Base-by-base conservation (phyloP, 2,113 vertebrate species). In the Petromus typicus region DNA sequence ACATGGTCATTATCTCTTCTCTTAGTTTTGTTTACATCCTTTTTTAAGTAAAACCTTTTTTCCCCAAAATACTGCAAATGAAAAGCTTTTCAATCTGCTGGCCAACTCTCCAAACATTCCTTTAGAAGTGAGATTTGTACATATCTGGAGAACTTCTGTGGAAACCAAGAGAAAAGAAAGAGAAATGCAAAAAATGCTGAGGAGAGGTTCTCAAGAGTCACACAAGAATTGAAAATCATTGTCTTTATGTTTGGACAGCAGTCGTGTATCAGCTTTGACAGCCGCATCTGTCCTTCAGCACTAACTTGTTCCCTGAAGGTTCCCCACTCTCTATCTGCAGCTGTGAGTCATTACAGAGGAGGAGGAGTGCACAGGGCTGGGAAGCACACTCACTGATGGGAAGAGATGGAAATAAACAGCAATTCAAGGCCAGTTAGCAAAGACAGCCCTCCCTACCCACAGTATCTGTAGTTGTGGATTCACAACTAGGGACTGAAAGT, bases 11-110 rank as follows among this genome's bases (percentile, higher is more conserved):
- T 16, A 1, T 40, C 20, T 57, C 56, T n/a, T n/a, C 66, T 51
- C 67, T 78, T 56, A 57, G 59, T 63, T 75, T 43, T 76, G 43
- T 78, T 57, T 9, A 40, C 37, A 61, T 61, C 40, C 45, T 75
- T 5, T 86, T 64, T 67, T 9, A 43, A 84, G 81, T 79, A 90
- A 95, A 93, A 69, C 67, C 83, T 37, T 56, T 90, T 76, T 54
- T 45, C 25, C 11, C 18, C 23, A 3, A 89, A 79, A 90, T 59
- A 89, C 30, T 67, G 8, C 64, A 97, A 73, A 23, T 66, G 37
- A 85, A 88, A 82, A 71, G 86, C 40, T 89, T 93, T 45, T 14
- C 63, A 69, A 69, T 92, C 83, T 64, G 20, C 45, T 75, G 23
- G 3, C 67, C 63, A 86, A 86, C 84, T 16, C 22, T 81, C 25